Evolutionary conservation across 2,113 vertebrate genomes (phyloP), one percentile per base, ranked within the genome.

Genomic region (Actinemys pallida): DNA sequence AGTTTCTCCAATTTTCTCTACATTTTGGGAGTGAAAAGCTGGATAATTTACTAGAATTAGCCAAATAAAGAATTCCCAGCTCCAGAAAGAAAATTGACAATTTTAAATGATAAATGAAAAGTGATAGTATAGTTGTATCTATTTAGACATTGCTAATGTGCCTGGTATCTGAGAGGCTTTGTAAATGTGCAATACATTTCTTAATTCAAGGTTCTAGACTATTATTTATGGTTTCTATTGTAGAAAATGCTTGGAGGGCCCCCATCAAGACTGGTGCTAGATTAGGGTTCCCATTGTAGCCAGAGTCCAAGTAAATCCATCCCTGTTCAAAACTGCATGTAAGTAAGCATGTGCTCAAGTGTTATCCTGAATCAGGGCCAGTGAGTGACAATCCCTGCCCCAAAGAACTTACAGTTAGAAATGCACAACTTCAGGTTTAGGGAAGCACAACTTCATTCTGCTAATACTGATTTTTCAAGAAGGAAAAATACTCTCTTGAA

Each of bases 31-130:
- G 24, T 80, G 87, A 96, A 69, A 59, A 81, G 39, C 45, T 45
- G 42, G n/a, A 35, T 39, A 24, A 20, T 83, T 59, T 81, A 45
- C 2, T 79, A 54, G 39, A 92, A 85, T 22, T 3, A n/a, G 72
- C 81, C 92, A 90, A 95, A 78, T 90, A 49, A 91, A 91, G 62
- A 62, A 62, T 16, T 90, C 5, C 29, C 90, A 65, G 69, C n/a
- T 72, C 10, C n/a, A 22, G n/a, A 72, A 39, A 31, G 9, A 84
- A n/a, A 93, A 90, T 89, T 4, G 5, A 19, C 82, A 50, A 20
- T 62, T 19, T 78, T 13, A 59, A 84, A 5, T 69, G 69, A 90
- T 82, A 81, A 39, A 22, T n/a, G n/a, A 45, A 83, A 57, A 13
- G 12, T 27, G 31, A 10, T 57, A 50, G 14, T 86, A 12, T 88